Evolutionary conservation across 2,113 vertebrate species (phyloP).

Genomic region (Xenopus borealis): DNA sequence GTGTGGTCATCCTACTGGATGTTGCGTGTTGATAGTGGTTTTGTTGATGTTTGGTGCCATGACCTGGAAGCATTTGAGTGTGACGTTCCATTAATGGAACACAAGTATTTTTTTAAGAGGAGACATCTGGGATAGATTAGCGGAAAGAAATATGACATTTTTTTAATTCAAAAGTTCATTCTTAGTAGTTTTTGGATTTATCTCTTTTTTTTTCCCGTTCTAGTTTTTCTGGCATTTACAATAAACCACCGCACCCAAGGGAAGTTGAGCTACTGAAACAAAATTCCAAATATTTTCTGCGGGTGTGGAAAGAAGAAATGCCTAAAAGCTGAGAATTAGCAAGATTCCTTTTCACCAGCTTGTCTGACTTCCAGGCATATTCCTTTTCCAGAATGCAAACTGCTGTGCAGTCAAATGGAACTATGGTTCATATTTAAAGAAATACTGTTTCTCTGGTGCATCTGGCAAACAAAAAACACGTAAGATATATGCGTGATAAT

Average conservation of each 20-base stretch:
- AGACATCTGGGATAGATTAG: conserved; percentile 45
- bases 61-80: conserved; percentile 42
- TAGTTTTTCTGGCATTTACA: conserved; percentile 39
- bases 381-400: neutral
- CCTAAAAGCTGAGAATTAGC: conserved; percentile 25
- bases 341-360: conserved; percentile 29
- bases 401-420: neutral
- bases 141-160: conserved; percentile 36
- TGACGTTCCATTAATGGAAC: conserved; percentile 44
- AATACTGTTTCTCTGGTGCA: too few relatives aligned
- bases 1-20: conserved; percentile 20
- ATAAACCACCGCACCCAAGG: conserved; percentile 42
- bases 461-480: too few relatives aligned
- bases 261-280: conserved; percentile 45
- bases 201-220: conserved; percentile 14
- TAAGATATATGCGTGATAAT: too few relatives aligned
- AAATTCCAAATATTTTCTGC: conserved; percentile 44
- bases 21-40: conserved; percentile 16
- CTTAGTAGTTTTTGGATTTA: conserved; percentile 39
- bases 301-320: conserved; percentile 41
- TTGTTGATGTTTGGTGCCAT: conserved; percentile 37
- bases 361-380: conserved; percentile 6
- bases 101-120: conserved; percentile 41
- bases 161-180: conserved; percentile 36
- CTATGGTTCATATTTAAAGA: neutral